A percentile compares a stretch with the other conserved stretches of the same genome.
These are phyloP conservation scores for Nemotelus nigrinus DNA, from an alignment of 2,888 invertebrate species.

Conservation along the genomic window DNA sequence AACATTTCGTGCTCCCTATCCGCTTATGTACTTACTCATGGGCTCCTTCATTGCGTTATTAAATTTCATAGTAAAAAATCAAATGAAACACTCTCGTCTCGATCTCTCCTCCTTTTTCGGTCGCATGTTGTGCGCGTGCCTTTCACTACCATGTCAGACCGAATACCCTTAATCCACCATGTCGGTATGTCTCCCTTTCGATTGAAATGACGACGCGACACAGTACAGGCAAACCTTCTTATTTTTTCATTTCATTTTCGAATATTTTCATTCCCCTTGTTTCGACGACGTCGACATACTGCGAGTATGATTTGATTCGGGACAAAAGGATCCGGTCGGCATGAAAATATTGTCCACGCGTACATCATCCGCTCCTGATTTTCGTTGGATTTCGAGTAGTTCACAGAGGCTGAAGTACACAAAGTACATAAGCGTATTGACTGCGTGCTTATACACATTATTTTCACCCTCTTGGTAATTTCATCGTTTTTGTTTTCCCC, in stretches of 20 bases:
- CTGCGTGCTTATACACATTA: constrained; percentile 22
- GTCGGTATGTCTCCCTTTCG: background rate
- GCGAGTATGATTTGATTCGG: background rate
- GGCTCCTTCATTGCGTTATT: constrained; percentile 19
- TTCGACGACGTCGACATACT: background rate
- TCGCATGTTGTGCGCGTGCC: constrained; percentile 40
- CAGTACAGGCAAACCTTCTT: background rate
- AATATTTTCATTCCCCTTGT: constrained; percentile 17
- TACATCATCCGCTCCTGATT: constrained; percentile 28
- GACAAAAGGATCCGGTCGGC: background rate
- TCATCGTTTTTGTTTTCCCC: too few species aligned
- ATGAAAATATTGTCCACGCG: constrained; percentile 26
- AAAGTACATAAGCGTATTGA: constrained; percentile 45
- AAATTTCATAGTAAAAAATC: constrained; percentile 11
- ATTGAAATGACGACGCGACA: background rate
- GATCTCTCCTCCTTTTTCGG: constrained; percentile 18
- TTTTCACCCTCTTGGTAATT: background rate
- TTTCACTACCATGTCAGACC: background rate
- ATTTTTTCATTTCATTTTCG: background rate
- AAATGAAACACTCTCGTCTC: background rate
- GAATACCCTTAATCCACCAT: background rate
- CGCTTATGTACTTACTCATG: constrained; percentile 1
- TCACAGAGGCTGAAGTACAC: background rate
- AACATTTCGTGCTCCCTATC: background rate
- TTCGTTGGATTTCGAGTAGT: constrained; percentile 16